A percentile compares a stretch with the other conserved stretches of the same genome.
phyloP scores from a whole-genome alignment of 2,888 invertebrate genomes.

The Gymnoscelis rufifasciata region DNA sequence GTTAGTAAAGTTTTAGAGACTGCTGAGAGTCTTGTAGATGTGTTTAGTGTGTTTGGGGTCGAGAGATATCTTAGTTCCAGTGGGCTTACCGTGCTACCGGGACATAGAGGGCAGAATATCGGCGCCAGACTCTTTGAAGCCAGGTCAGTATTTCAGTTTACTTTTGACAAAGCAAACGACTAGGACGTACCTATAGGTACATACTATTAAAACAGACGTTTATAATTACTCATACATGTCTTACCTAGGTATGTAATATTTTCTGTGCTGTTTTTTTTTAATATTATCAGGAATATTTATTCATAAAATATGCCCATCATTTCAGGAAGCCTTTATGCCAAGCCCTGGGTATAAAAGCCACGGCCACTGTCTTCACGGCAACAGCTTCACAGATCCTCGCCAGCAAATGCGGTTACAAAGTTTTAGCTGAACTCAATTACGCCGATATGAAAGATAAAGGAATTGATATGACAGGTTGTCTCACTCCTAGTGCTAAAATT shows the following conservation, averaged over 20 bases:
- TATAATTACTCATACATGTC: no score
- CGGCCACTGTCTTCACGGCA: slow-evolving; percentile 60
- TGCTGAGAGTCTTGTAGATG: slow-evolving; percentile 49
- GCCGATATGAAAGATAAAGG: slow-evolving; percentile 45
- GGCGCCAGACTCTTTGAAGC: slow-evolving; percentile 58
- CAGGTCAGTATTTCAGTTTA: slow-evolving; percentile 35
- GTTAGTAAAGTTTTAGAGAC: slow-evolving; percentile 43
- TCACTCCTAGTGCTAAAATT: slow-evolving; percentile 41
- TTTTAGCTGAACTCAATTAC: slow-evolving; percentile 47
- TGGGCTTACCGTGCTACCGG: slow-evolving; percentile 59
- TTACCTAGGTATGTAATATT: no score
- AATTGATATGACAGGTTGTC: slow-evolving; percentile 41
- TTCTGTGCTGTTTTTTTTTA: no score
- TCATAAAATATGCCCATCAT: no score
- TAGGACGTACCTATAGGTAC: no score
- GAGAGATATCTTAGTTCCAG: slow-evolving; percentile 58
- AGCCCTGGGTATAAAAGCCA: slow-evolving; percentile 44
- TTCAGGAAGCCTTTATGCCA: slow-evolving; percentile 50
- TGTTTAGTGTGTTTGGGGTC: slow-evolving; percentile 54
- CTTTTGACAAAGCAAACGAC: no score
- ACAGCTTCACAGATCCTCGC: slow-evolving; percentile 55
- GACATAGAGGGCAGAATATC: slow-evolving; percentile 65
- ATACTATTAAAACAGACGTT: no score
- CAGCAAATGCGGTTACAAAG: slow-evolving; percentile 49
- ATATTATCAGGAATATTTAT: no score